Conservation (phyloP, 1,140 invertebrate species). For the Pseudomyrmex cubaensis region DNA sequence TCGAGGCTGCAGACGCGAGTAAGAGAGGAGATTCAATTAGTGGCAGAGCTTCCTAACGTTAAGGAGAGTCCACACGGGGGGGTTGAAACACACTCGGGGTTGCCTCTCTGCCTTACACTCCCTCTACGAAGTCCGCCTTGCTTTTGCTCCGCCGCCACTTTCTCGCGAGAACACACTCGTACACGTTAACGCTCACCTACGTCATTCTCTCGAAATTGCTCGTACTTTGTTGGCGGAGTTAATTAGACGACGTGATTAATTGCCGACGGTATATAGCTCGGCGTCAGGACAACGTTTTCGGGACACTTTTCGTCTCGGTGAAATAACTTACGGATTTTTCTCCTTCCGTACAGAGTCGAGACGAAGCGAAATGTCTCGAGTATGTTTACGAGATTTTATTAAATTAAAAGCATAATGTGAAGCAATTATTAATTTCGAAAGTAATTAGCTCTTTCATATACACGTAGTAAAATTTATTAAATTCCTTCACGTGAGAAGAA, state of each 20-base stretch:
- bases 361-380: too few relatives aligned
- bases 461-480: not conserved
- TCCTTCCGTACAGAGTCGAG: not conserved
- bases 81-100: too few relatives aligned
- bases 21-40: slow-evolving; percentile 85
- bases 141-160: slow-evolving; percentile 2
- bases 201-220: slow-evolving; percentile 57
- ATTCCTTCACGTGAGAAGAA: too few relatives aligned
- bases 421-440: not conserved
- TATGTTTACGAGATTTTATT: too few relatives aligned
- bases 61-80: slow-evolving; percentile 82
- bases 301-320: slow-evolving; percentile 4
- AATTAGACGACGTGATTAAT: slow-evolving; percentile 60
- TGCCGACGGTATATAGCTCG: slow-evolving; percentile 37
- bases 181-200: slow-evolving; percentile 43
- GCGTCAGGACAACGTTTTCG: slow-evolving; percentile 8
- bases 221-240: slow-evolving; percentile 52
- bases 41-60: slow-evolving; percentile 84
- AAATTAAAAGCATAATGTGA: too few relatives aligned
- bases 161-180: slow-evolving; percentile 42
- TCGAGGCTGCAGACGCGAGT: slow-evolving; percentile 83
- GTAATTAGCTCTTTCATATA: not conserved
- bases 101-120: not conserved
- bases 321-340: not conserved
- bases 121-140: not conserved